Percentiles rank a stretch among this genome's conserved stretches.
Evolutionary conservation across 2,888 invertebrate genomes (phyloP).

Genomic region (Brachynemurus nebulosus): DNA sequence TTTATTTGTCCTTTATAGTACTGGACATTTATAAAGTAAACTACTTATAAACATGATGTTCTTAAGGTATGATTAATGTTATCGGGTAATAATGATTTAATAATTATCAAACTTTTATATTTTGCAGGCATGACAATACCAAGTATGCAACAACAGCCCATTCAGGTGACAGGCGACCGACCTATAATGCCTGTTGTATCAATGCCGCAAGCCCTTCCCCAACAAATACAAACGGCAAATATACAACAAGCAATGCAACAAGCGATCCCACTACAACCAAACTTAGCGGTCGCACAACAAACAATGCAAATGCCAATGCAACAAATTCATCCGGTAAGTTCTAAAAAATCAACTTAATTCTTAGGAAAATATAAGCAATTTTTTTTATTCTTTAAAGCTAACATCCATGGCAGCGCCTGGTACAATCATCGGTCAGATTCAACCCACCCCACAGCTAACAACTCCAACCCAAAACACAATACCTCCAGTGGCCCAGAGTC

Average conservation of each 20-base stretch:
- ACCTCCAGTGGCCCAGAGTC: conserved; percentile 25
- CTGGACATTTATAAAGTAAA: no score
- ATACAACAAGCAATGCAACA: conserved; percentile 40
- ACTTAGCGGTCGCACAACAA: conserved; percentile 32
- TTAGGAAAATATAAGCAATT: neutral
- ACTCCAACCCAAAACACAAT: conserved; percentile 28
- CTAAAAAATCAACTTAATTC: neutral
- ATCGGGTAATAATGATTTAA: no score
- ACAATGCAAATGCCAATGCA: conserved; percentile 36
- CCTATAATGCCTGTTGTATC: conserved; percentile 53
- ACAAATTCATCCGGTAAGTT: conserved; percentile 43
- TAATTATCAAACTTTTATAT: no score
- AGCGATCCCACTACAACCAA: conserved; percentile 37
- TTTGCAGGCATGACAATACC: conserved; percentile 48
- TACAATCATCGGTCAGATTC: conserved; percentile 32
- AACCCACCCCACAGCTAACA: conserved; percentile 24
- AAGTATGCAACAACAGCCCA: conserved; percentile 35
- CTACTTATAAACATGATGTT: no score
- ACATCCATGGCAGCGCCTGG: conserved; percentile 38
- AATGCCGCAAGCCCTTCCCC: conserved; percentile 43
- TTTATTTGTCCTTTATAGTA: no score
- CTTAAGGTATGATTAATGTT: no score
- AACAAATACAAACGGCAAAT: conserved; percentile 35
- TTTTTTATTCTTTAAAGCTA: conserved; percentile 19
- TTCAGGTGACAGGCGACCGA: conserved; percentile 35